phyloP scores from a whole-genome alignment of 1,140 invertebrate genomes.

The Caenorhabditis tropicalis region DNA sequence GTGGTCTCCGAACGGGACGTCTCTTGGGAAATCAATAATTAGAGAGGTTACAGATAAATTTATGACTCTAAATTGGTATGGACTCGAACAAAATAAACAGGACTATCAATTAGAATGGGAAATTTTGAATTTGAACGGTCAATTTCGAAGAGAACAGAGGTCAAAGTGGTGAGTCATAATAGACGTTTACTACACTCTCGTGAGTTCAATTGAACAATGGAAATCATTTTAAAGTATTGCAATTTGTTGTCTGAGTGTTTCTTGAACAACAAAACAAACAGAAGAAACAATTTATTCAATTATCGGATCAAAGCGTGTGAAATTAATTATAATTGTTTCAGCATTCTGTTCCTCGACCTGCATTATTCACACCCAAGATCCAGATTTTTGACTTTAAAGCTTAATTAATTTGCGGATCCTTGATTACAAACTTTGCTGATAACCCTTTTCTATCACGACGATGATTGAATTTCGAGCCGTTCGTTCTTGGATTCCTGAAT shows the following conservation, averaged over 20 bases:
- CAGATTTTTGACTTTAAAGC: no score
- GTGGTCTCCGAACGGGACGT: neutral
- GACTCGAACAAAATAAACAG: neutral
- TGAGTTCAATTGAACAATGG: neutral
- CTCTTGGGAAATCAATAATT: conserved; percentile 14
- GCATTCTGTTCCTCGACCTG: no score
- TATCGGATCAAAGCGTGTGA: no score
- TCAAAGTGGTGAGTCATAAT: neutral
- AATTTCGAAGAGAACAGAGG: neutral
- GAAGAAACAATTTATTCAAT: neutral
- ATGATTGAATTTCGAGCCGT: no score
- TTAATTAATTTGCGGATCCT: no score
- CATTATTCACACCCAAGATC: no score
- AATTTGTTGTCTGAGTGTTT: neutral
- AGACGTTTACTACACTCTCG: neutral
- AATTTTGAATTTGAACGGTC: neutral
- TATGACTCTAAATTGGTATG: neutral
- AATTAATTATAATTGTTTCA: no score
- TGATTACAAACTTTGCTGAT: no score
- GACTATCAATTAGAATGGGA: neutral
- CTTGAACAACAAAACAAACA: neutral
- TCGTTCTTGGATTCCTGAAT: neutral
- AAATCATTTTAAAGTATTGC: neutral
- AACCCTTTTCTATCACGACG: no score
- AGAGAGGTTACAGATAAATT: neutral